Base-by-base conservation (phyloP, 1,140 invertebrate species). In the Drosophila paulistorum region DNA sequence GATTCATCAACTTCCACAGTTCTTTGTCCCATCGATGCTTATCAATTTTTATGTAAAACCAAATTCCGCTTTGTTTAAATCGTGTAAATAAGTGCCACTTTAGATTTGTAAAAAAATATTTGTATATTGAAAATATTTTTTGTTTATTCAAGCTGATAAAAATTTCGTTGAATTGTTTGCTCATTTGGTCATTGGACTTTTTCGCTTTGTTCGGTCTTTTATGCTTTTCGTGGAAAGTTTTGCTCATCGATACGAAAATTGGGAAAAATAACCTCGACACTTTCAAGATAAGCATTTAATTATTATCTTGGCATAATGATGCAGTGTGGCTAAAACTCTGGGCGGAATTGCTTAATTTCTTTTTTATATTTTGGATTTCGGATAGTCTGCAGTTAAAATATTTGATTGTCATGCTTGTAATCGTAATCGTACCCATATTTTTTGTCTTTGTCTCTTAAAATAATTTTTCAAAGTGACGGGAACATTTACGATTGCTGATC, bases 31-130 rank as follows among this genome's bases (percentile, higher is more conserved):
- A 51, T 20, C 10, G 14, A 14, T 17, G 35, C 68, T 79, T 71
- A 75, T 77, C 68, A 45, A 59, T 66, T 74, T 72, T 58, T 61
- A 10, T 9, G 54, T 45, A 48, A 20, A 65, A 55, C 54, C 45
- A 4, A 57, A 42, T 66, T 63, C n/a, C 30, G 41, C 17, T 74
- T 17, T 14, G 39, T 57, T 30, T n/a, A 64, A 73, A 35, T 26
- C 41, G 6, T n/a, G 35, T 54, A 74, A 61, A 61, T 63, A 64
- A 58, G 72, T 37, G 14, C n/a, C 59, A 73, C 58, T 61, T 41
- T 57, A 66, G 35, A 66, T 73, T 71, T 71, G 45, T 70, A 71
- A 86, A 81, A 86, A 86, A 87, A 74, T 82, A 79, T 87, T 87
- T 86, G 84, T 48, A 37, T 74, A 67, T 42, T 65, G 10, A 54